phyloP scores from a whole-genome alignment of 2,797 vertebrate genomes.

The Petrocephalus sullivani region DNA sequence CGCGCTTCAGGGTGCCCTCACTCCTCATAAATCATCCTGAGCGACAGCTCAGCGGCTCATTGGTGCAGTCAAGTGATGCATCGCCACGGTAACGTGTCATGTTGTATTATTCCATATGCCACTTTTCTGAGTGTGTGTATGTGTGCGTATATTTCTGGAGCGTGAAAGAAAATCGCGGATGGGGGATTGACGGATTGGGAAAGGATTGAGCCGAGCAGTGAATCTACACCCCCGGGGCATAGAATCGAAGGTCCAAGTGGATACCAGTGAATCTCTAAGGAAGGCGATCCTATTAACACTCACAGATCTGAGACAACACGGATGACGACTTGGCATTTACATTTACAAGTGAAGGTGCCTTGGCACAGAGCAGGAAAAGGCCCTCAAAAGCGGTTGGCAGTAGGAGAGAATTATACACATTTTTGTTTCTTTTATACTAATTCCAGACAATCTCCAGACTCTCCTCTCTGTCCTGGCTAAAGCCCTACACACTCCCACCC shows the following conservation, averaged over 20 bases:
- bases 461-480: constrained; percentile 16
- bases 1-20: not conserved
- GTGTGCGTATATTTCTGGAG: not conserved
- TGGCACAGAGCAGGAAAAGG: constrained; percentile 39
- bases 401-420: constrained; percentile 48
- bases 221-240: not conserved
- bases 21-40: too few relatives aligned
- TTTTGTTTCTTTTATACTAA: constrained; percentile 52
- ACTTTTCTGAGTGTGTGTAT: constrained; percentile 7
- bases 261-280: constrained; percentile 42
- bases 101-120: not conserved
- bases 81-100: not conserved
- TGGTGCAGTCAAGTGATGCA: not conserved
- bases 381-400: constrained; percentile 39
- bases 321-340: constrained; percentile 50
- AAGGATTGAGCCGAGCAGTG: not conserved
- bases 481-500: constrained; percentile 8
- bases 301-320: constrained; percentile 51
- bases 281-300: constrained; percentile 49
- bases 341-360: constrained; percentile 40
- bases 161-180: not conserved
- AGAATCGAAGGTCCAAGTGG: constrained; percentile 22
- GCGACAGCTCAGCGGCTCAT: too few relatives aligned
- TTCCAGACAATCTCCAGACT: not conserved
- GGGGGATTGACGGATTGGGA: not conserved